These are phyloP conservation scores for Drosophila sp. DNA, from an alignment of 1,140 invertebrate genomes.

Conservation along the genomic window DNA sequence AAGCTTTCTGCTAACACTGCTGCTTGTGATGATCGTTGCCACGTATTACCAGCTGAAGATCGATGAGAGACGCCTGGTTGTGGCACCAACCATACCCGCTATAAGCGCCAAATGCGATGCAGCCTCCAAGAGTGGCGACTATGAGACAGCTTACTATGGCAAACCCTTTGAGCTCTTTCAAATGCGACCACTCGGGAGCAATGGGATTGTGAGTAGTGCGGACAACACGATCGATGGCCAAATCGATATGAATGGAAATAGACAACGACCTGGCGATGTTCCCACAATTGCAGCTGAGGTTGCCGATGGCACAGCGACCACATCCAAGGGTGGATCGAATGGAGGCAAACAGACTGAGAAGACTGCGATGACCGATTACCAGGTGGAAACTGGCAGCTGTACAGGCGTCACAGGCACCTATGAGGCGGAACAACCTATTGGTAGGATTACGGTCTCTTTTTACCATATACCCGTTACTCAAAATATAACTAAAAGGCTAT, in stretches of 20 bases:
- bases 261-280: slow-evolving; percentile 25
- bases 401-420: slow-evolving; percentile 66
- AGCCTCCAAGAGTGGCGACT: slow-evolving; percentile 30
- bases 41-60: slow-evolving; percentile 74
- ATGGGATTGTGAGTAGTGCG: slow-evolving; percentile 20
- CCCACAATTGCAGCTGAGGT: slow-evolving; percentile 5
- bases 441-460: too few species aligned
- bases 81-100: slow-evolving; percentile 61
- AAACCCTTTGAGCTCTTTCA: slow-evolving; percentile 81
- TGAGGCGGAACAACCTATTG: slow-evolving; percentile 73
- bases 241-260: slow-evolving; percentile 64
- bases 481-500: too few species aligned
- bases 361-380: slow-evolving; percentile 68
- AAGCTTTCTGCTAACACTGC: slow-evolving; percentile 72
- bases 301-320: slow-evolving; percentile 26
- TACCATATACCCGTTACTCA: too few species aligned
- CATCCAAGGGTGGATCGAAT: slow-evolving; percentile 14
- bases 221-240: slow-evolving; percentile 51
- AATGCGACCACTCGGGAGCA: slow-evolving; percentile 72
- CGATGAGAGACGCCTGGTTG: slow-evolving; percentile 57
- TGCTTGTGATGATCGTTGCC: slow-evolving; percentile 73
- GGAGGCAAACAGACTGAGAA: slow-evolving; percentile 37
- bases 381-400: slow-evolving; percentile 73
- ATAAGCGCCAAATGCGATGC: slow-evolving; percentile 76
- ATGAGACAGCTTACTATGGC: slow-evolving; percentile 58